phyloP scores from a whole-genome alignment of 2,888 invertebrate genomes.

The Actias luna region DNA sequence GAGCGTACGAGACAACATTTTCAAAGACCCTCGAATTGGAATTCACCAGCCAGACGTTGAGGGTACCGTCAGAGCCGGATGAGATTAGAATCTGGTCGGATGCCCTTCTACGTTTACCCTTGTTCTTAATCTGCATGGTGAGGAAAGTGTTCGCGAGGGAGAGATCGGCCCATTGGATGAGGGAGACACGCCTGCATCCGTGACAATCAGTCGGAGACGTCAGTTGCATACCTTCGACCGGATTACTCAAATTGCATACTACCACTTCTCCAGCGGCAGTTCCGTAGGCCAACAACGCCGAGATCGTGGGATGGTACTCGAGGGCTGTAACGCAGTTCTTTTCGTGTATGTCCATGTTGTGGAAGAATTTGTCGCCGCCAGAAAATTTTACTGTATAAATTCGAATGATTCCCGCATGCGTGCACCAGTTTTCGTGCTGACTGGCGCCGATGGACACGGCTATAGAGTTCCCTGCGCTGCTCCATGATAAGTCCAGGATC shows the following conservation, averaged over 20 bases:
- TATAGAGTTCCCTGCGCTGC: slow-evolving; percentile 60
- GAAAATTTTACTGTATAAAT: slow-evolving; percentile 58
- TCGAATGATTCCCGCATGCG: slow-evolving; percentile 59
- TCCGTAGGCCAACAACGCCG: slow-evolving; percentile 64
- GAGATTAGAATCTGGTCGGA: slow-evolving; percentile 59
- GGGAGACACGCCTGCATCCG: slow-evolving; percentile 53
- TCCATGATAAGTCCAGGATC: slow-evolving; percentile 60
- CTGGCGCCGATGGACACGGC: slow-evolving; percentile 58
- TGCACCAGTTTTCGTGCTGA: slow-evolving; percentile 68
- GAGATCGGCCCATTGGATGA: slow-evolving; percentile 60
- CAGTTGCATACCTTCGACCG: slow-evolving; percentile 43
- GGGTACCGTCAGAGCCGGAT: slow-evolving; percentile 50
- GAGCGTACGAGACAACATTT: slow-evolving; percentile 47
- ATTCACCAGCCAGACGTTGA: slow-evolving; percentile 69
- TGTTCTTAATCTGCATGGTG: slow-evolving; percentile 54
- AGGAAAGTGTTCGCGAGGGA: slow-evolving; percentile 51
- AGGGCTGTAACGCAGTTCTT: slow-evolving; percentile 64
- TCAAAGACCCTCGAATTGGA: slow-evolving; percentile 52
- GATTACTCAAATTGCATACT: slow-evolving; percentile 51
- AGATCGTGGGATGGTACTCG: slow-evolving; percentile 55
- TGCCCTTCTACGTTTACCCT: slow-evolving; percentile 57
- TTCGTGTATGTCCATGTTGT: slow-evolving; percentile 55
- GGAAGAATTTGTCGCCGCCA: slow-evolving; percentile 73
- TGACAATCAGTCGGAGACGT: slow-evolving; percentile 59
- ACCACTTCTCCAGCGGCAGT: slow-evolving; percentile 65